A percentile compares a stretch with the other conserved stretches of the same genome.
Conservation (phyloP, 2,113 vertebrate genomes). For the Pachypanchax playfairii region DNA sequence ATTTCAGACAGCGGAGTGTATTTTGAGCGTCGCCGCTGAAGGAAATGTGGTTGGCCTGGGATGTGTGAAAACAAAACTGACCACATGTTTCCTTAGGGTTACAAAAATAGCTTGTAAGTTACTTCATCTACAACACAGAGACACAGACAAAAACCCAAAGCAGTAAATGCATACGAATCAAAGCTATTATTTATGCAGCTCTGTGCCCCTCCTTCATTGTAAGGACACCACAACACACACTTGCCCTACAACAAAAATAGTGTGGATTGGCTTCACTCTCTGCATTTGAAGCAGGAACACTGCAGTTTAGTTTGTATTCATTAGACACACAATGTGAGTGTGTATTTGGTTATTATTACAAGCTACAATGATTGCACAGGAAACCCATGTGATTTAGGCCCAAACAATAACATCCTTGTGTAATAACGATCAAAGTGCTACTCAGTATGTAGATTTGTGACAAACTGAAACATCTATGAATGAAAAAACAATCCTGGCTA, state of each 20-base stretch:
- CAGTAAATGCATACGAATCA: constrained; percentile 27
- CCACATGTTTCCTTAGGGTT: constrained; percentile 17
- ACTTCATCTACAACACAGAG: constrained; percentile 18
- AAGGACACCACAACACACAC: constrained; percentile 33
- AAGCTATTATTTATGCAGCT: constrained; percentile 46
- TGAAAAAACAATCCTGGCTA: constrained; percentile 13
- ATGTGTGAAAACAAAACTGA: constrained; percentile 17
- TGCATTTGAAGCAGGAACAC: constrained; percentile 45
- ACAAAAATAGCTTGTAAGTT: constrained; percentile 1
- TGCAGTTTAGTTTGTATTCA: constrained; percentile 52
- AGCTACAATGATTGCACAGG: constrained; percentile 24
- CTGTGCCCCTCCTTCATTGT: constrained; percentile 51
- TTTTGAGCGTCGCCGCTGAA: not conserved
- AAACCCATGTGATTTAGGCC: constrained; percentile 6
- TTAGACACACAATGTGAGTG: constrained; percentile 9
- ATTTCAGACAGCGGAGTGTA: not conserved
- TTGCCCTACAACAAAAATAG: constrained; percentile 23
- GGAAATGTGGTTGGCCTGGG: constrained; percentile 19
- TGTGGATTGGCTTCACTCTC: constrained; percentile 11
- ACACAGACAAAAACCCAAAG: constrained; percentile 4
- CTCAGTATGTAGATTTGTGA: not conserved
- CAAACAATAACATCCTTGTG: constrained; percentile 15
- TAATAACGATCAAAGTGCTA: not conserved
- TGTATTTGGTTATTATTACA: constrained; percentile 31
- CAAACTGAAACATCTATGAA: constrained; percentile 29